Conservation (phyloP, 2,888 invertebrate species). For the Caenorhabditis parvicauda region DNA sequence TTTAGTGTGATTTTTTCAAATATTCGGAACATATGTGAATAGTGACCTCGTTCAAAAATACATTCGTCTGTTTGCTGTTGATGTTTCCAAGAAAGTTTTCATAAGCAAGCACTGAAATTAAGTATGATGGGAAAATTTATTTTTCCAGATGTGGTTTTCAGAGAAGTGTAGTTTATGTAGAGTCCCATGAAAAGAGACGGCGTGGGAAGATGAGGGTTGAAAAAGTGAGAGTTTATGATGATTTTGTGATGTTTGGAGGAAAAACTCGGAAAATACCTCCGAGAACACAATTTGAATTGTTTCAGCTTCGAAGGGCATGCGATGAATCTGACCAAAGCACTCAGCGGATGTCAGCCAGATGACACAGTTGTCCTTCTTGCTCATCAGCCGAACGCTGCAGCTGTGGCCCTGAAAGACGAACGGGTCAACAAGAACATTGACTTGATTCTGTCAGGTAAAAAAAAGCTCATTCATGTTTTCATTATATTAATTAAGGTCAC, state of each 20-base stretch:
- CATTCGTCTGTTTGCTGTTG: no score
- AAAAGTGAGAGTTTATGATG: slow-evolving; percentile 24
- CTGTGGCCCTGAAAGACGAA: slow-evolving; percentile 56
- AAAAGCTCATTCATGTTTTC: background rate
- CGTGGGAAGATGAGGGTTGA: no score
- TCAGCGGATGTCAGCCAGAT: slow-evolving; percentile 55
- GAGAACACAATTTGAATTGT: background rate
- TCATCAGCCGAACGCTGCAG: slow-evolving; percentile 65
- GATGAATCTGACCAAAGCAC: slow-evolving; percentile 63
- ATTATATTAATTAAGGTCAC: slow-evolving; percentile 44
- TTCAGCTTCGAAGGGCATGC: slow-evolving; percentile 63
- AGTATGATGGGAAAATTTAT: no score
- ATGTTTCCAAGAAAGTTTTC: no score
- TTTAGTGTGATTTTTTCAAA: no score
- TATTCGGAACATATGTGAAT: no score
- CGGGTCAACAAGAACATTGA: slow-evolving; percentile 56
- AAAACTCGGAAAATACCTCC: background rate
- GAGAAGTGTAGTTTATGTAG: no score
- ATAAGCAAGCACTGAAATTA: no score
- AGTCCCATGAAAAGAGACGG: no score
- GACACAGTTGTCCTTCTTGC: slow-evolving; percentile 63
- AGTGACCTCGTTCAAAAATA: no score
- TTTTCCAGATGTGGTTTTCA: no score
- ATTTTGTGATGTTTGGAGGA: no score
- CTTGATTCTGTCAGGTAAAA: slow-evolving; percentile 63